Conservation (phyloP, 53 echinoderm and acorn worm genomes). For the Holothuria scabra region DNA sequence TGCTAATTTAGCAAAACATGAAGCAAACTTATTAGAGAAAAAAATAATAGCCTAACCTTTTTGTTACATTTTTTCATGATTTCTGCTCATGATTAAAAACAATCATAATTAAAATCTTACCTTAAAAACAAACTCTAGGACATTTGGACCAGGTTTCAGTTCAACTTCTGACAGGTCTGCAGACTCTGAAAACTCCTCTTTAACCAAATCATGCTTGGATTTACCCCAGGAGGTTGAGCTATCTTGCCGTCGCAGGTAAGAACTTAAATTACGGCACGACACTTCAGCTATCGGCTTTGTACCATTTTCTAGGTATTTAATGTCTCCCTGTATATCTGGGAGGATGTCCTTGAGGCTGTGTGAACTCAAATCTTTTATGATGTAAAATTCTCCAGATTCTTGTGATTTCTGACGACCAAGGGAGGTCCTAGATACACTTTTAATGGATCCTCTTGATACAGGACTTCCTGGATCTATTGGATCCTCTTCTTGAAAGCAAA, state of each 20-base stretch:
- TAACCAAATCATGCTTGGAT: slow-evolving; percentile 65
- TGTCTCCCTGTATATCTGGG: slow-evolving; percentile 39
- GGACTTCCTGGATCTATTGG: slow-evolving; percentile 40
- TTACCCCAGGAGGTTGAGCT: slow-evolving; percentile 85
- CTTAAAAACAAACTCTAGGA: slow-evolving; percentile 72
- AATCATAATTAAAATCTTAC: slow-evolving; percentile 29
- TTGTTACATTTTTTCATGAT: no score
- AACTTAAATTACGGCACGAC: slow-evolving; percentile 70
- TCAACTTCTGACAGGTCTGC: slow-evolving; percentile 60
- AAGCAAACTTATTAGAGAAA: no score
- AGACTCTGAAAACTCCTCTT: slow-evolving; percentile 70
- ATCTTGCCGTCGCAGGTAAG: slow-evolving; percentile 81
- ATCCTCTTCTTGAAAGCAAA: slow-evolving; percentile 64
- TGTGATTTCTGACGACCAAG: slow-evolving; percentile 21
- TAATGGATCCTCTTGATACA: not conserved
- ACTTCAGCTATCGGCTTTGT: slow-evolving; percentile 41
- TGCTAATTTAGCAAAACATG: no score
- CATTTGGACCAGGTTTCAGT: slow-evolving; percentile 71
- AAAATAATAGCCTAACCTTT: no score
- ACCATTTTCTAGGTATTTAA: not conserved
- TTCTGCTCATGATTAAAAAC: no score
- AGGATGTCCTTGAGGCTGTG: not conserved
- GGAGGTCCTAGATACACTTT: not conserved
- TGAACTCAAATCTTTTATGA: slow-evolving; percentile 21
- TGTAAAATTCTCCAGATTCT: slow-evolving; percentile 28